Evolutionary conservation across 37 sponge, comb jelly and placozoan genomes (phyloP), one percentile per base, ranked within the genome.

Genomic region (Ianthella basta): DNA sequence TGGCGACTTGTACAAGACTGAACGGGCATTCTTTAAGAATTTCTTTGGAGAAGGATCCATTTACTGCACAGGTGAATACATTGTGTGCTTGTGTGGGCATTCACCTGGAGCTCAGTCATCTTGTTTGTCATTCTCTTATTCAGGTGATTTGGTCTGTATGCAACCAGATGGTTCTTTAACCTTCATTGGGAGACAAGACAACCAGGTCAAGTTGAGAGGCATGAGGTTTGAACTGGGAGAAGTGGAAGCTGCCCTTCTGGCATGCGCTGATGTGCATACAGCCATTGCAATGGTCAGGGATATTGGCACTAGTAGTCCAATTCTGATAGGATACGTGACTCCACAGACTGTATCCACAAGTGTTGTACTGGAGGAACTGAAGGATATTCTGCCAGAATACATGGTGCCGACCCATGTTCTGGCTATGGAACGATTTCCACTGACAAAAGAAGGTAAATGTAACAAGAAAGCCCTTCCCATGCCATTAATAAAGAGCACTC

Each of bases 201-300:
- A 61, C 72, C 92, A 92, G 68, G 84, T 88, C 27, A 92, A 92
- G 57, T 70, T 92, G 59, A 30, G 92, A 33, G 92, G 92, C 15
- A 81, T 88, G 78, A 21, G 92, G n/a, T 60, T 92, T 59, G 89
- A 92, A 25, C 64, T 87, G 15, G 83, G 59, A 6, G 92, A 88
- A 64, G 83, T 92, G 0, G 89, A 86, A 56, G 27, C 67, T 3
- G 87, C 82, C 32, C 56, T 86, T 44, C 21, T 39, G 21, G 29
- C 41, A 5, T 55, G 33, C 44, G 19, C 69, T 32, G 82, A 56
- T 1, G 86, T 87, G 16, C 4, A 83, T 15, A 32, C 38, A 23
- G 86, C 84, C 25, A 57, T 40, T 30, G 88, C 77, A 70, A 41
- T 84, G 4, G 84, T 84, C 38, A 79, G 27, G 18, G 72, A 67